Base-by-base conservation (phyloP, 2,888 invertebrate genomes). In the Rambutsinella grinnellia region DNA sequence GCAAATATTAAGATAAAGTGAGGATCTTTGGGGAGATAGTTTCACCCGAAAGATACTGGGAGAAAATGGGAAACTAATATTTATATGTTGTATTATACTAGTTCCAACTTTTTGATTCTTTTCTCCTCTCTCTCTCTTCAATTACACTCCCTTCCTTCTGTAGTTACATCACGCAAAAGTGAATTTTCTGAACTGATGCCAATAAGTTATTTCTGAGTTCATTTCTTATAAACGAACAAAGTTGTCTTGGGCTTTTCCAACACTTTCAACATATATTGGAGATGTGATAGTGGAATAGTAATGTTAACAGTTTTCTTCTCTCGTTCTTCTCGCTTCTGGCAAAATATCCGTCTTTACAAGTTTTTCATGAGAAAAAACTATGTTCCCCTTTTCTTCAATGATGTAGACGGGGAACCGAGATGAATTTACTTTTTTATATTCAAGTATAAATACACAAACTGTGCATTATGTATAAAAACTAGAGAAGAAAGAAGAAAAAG, bases 131-230 rank as follows among this genome's bases (percentile, higher is more conserved):
- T 26, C 54, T 21, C 26, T 62, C 26, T 61, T 71, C 71, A 71
- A 71, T 71, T 71, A 71, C 71, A 49, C 36, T 68, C 51, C 51
- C n/a, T 44, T 60, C 23, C 58, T 51, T 69, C 19, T 69, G 44
- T 26, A 62, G 62, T 56, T 63, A 63, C 63, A 71, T 71, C 71
- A 71, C 63, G 74, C 62, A 74, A 74, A 74, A 74, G 66, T 74
- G 66, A 66, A 72, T 74, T 66, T 74, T 60, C 74, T 74, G 74
- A 74, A 74, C 66, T 3, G 60, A 56, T 74, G 74, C 74, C 74
- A 74, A 74, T 74, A 74, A 72, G 27, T 72, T 70, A 62, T 51
- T 60, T 46, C 49, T 28, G 51, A 54, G 53, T 58, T 57, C 46
- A 36, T 36, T 36, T 36, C 36, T 36, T 36, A 36, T 36, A 36